Conservation (phyloP, 2,113 vertebrate genomes). For the Grallaria varia region DNA sequence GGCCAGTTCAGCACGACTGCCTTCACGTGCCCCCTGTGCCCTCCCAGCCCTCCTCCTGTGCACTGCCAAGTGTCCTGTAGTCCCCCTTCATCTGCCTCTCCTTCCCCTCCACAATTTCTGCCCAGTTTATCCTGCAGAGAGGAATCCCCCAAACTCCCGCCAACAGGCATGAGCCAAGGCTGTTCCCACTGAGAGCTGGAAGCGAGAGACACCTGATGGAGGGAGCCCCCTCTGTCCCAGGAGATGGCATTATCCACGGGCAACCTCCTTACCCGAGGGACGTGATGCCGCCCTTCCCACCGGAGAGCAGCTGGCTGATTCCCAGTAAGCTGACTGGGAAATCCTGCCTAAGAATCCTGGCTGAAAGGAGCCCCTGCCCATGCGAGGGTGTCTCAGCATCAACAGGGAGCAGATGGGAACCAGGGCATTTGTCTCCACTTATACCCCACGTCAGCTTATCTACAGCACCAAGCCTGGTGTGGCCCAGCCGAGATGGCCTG, state of each 20-base stretch:
- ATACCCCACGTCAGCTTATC: neutral
- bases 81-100: neutral
- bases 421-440: neutral
- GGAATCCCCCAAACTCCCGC: neutral
- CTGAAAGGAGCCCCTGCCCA: neutral
- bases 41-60: neutral
- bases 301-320: neutral
- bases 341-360: neutral
- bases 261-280: neutral
- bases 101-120: neutral
- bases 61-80: rapidly evolving
- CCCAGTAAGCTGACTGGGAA: neutral
- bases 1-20: neutral
- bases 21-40: neutral
- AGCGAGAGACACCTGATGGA: neutral
- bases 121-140: neutral
- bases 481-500: neutral
- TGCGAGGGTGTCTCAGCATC: neutral
- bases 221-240: neutral
- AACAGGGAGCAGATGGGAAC: neutral
- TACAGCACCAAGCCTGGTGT: neutral
- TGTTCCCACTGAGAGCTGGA: neutral
- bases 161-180: neutral
- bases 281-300: rapidly evolving
- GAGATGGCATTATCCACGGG: neutral